phyloP scores from a whole-genome alignment of 30 jellyfish, hydroid and myxozoan genomes.

The Pelagia noctiluca region DNA sequence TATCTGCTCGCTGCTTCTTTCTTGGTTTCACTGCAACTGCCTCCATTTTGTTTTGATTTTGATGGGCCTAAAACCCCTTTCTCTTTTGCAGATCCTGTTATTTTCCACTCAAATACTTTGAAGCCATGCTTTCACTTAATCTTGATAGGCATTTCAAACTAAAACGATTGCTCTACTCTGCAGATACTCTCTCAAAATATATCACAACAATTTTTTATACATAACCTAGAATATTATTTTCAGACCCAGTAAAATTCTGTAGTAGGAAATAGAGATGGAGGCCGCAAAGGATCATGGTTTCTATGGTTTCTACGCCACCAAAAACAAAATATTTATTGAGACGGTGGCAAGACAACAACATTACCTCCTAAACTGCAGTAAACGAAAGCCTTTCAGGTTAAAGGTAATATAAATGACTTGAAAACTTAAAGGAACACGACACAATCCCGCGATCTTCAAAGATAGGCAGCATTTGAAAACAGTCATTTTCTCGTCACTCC shows the following conservation, averaged over 20 bases:
- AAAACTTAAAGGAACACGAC: no score
- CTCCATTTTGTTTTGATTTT: constrained; percentile 13
- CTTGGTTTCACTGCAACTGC: background rate
- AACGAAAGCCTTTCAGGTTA: no score
- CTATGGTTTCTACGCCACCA: background rate
- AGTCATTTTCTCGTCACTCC: no score
- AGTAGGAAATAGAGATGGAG: background rate
- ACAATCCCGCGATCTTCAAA: no score
- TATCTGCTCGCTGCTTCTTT: constrained; percentile 46
- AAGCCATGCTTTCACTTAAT: background rate
- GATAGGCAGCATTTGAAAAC: no score
- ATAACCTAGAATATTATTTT: background rate
- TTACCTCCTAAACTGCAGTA: no score
- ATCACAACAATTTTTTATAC: background rate
- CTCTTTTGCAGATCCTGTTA: background rate
- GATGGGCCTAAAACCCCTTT: no score
- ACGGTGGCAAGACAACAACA: no score
- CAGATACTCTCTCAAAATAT: background rate
- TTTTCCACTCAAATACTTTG: background rate
- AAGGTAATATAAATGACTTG: no score
- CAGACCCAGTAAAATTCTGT: background rate
- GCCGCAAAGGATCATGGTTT: background rate
- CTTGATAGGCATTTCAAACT: no score
- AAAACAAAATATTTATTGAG: no score
- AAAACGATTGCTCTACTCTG: background rate